A percentile compares a stretch with the other conserved stretches of the same genome.
These are phyloP conservation scores for Lithobates sylvaticus DNA, from an alignment of 2,797 vertebrate genomes.

Conservation along the genomic window DNA sequence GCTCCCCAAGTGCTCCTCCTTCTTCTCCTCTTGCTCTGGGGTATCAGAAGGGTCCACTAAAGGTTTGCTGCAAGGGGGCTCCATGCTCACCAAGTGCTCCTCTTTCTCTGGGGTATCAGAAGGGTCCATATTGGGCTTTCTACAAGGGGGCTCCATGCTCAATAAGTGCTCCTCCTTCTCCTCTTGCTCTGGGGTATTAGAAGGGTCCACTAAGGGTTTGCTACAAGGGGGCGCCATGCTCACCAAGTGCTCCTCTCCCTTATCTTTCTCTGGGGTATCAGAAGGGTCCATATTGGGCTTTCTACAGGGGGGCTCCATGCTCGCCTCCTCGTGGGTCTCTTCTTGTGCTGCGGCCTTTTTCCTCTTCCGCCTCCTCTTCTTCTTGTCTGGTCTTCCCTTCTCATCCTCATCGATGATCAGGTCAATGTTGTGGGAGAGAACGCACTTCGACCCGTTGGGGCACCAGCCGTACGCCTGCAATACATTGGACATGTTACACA, in stretches of 20 bases:
- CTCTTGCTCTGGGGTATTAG: not conserved
- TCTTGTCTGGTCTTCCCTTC: conserved; percentile 78
- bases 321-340: not conserved
- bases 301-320: conserved; percentile 25
- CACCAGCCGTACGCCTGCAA: conserved; percentile 96
- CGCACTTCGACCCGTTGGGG: conserved; percentile 85
- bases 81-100: not conserved
- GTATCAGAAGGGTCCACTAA: no score
- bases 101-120: not conserved
- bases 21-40: not conserved
- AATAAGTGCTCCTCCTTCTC: not conserved
- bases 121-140: not conserved
- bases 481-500: not conserved
- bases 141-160: not conserved
- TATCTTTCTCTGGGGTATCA: not conserved
- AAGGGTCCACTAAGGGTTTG: not conserved
- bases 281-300: not conserved
- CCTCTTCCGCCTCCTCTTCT: conserved; percentile 79
- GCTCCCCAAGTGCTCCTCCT: not conserved
- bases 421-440: conserved; percentile 91
- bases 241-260: no score
- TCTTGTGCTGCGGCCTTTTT: conserved; percentile 70
- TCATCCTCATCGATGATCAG: conserved; percentile 93
- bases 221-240: not conserved
- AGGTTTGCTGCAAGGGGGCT: not conserved